Evolutionary conservation across 2,113 vertebrate species (phyloP).

Genomic region (Cephalopholis sonnerati): DNA sequence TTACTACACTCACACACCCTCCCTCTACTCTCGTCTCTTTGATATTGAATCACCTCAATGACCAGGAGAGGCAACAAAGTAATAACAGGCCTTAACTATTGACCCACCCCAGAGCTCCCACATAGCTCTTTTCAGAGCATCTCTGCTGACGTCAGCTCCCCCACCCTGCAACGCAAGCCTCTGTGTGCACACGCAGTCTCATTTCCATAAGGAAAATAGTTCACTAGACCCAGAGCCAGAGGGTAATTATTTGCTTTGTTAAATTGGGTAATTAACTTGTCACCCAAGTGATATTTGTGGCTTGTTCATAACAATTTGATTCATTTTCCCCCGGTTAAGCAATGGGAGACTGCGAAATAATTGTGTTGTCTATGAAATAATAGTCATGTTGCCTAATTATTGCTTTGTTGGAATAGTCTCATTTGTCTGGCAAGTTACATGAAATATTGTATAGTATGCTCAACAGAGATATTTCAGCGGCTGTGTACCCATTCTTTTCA

Average conservation of each 20-base stretch:
- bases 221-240: slow-evolving; percentile 40
- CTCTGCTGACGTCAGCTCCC: slow-evolving; percentile 41
- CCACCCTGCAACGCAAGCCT: neutral
- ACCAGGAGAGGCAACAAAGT: slow-evolving; percentile 52
- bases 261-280: slow-evolving; percentile 72
- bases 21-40: slow-evolving; percentile 10
- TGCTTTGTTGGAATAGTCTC: slow-evolving; percentile 46
- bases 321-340: slow-evolving; percentile 12
- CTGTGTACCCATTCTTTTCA: neutral
- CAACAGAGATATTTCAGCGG: slow-evolving; percentile 7
- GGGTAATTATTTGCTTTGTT: slow-evolving; percentile 73
- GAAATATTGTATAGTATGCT: slow-evolving; percentile 14
- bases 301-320: slow-evolving; percentile 52
- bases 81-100: slow-evolving; percentile 49
- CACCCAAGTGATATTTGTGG: slow-evolving; percentile 61
- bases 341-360: slow-evolving; percentile 39
- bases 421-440: slow-evolving; percentile 39
- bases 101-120: slow-evolving; percentile 35
- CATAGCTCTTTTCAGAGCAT: slow-evolving; percentile 10
- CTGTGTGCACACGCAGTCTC: slow-evolving; percentile 22
- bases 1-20: neutral
- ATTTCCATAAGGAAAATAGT: slow-evolving; percentile 67
- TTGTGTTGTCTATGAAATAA: slow-evolving; percentile 57
- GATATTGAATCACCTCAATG: slow-evolving; percentile 47
- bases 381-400: slow-evolving; percentile 56